Base-by-base conservation (phyloP, 2,888 invertebrate genomes). In the Pollenia amentaria region DNA sequence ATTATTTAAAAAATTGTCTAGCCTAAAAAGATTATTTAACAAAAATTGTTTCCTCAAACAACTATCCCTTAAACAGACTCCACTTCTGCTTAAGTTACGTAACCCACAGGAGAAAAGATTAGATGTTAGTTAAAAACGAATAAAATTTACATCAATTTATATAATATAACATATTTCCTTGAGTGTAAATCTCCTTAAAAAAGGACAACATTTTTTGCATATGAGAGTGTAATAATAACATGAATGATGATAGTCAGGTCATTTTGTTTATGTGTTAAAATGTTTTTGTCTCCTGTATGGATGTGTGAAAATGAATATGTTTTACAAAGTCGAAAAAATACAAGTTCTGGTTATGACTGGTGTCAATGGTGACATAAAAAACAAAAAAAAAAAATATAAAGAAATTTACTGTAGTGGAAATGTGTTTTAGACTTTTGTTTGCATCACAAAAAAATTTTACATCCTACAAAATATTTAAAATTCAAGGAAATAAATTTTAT, bases 241-340 rank as follows among this genome's bases (percentile, higher is more conserved):
- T 29, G 29, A 76, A 64, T 53, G 55, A 46, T 67, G 44, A 55
- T 73, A 60, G 65, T 21, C 16, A 65, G 53, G 44, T 67, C 67
- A 78, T 67, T 29, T 64, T 81, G 55, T 65, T 65, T 75, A 73
- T 64, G 55, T 67, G 53, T 67, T 64, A 16, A 51, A 62, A 16
- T 18, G 21, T 53, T 44, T 64, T 65, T 55, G n/a, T 16, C 9
- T 57, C 0, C 42, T 53, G 3, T 44, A 44, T 44, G 18, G 3
- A 8, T 11, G 29, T 29, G 29, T 29, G 29, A 29, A 29, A 29
- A 29, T 29, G 29, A 29, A 29, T 29, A 29, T 29, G 29, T 29
- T 29, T 29, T 29, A 6, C 29, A 29, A 29, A 12, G 18, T 3
- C 3, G 4, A 60, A 14, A 38, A 62, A 62, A 40, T 40, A 62